These are phyloP conservation scores for Pollenia amentaria DNA, from an alignment of 2,888 invertebrate genomes.

Conservation along the genomic window DNA sequence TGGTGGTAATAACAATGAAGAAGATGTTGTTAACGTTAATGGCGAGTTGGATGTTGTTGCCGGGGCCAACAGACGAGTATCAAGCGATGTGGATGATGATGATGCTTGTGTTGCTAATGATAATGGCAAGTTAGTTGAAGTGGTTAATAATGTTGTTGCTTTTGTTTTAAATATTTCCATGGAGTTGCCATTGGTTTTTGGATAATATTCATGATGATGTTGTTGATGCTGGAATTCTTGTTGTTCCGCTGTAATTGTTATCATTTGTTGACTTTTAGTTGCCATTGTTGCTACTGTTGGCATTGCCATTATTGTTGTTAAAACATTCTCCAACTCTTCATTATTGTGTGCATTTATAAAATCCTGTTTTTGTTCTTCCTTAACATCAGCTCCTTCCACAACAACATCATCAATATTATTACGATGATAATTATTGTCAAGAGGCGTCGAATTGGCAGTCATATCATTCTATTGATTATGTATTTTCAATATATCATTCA, in stretches of 20 bases:
- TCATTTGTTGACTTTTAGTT: slow-evolving; percentile 40
- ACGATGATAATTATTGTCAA: slow-evolving; percentile 39
- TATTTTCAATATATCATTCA: slow-evolving; percentile 27
- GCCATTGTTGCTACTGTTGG: slow-evolving; percentile 54
- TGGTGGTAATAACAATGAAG: slow-evolving; percentile 43
- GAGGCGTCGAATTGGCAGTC: slow-evolving; percentile 28
- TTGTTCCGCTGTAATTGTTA: slow-evolving; percentile 47
- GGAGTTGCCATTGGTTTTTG: slow-evolving; percentile 41
- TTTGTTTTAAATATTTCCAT: slow-evolving; percentile 64
- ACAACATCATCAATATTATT: slow-evolving; percentile 45
- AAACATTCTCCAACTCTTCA: slow-evolving; percentile 71
- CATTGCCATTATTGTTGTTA: slow-evolving; percentile 63
- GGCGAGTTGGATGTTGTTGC: slow-evolving; percentile 13
- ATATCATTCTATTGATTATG: slow-evolving; percentile 50
- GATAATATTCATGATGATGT: slow-evolving; percentile 57
- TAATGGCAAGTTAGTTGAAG: slow-evolving; percentile 56
- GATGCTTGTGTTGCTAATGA: slow-evolving; percentile 32
- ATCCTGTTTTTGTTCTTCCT: slow-evolving; percentile 39
- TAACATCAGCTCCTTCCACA: slow-evolving; percentile 8
- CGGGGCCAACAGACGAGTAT: slow-evolving; percentile 38
- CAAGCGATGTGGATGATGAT: slow-evolving; percentile 26
- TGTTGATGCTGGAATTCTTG: slow-evolving; percentile 69
- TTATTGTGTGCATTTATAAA: slow-evolving; percentile 57
- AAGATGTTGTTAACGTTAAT: slow-evolving; percentile 9
- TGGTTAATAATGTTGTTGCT: slow-evolving; percentile 73